Evolutionary conservation across 2,113 vertebrate species (phyloP).

Genomic region (Crocuta crocuta): DNA sequence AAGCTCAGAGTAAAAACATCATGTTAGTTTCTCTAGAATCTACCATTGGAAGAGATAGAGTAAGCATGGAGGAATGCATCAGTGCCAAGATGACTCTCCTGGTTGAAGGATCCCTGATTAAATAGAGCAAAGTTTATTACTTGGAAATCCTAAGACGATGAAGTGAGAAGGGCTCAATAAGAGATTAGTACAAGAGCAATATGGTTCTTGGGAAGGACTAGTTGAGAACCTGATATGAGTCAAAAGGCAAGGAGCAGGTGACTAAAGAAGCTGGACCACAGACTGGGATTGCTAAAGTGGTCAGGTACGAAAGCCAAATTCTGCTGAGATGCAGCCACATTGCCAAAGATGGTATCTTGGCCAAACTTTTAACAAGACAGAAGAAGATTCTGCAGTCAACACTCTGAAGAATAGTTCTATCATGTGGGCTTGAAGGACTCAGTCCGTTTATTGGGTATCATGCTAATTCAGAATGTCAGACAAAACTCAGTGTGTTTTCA

Average conservation of each 20-base stretch:
- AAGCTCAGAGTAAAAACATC: background rate
- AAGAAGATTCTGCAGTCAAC: background rate
- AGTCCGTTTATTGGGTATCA: background rate
- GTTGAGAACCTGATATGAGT: background rate
- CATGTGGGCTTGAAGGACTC: background rate
- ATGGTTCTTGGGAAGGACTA: background rate
- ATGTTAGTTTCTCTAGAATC: background rate
- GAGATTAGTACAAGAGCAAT: background rate
- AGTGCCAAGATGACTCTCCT: background rate
- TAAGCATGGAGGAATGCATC: background rate
- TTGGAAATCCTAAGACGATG: background rate
- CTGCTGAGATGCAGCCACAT: background rate
- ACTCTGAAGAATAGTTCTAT: background rate
- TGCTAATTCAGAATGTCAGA: conserved; percentile 18
- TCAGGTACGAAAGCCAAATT: background rate
- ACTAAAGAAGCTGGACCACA: background rate
- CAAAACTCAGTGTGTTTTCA: background rate
- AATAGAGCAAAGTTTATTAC: background rate
- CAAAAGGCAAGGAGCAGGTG: background rate
- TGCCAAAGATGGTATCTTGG: background rate
- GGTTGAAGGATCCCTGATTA: background rate
- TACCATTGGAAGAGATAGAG: background rate
- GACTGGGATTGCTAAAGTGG: background rate
- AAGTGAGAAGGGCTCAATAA: background rate
- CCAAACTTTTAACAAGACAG: background rate